phyloP scores from a whole-genome alignment of 1,140 invertebrate genomes.

The Pseudachorutes palmiensis region DNA sequence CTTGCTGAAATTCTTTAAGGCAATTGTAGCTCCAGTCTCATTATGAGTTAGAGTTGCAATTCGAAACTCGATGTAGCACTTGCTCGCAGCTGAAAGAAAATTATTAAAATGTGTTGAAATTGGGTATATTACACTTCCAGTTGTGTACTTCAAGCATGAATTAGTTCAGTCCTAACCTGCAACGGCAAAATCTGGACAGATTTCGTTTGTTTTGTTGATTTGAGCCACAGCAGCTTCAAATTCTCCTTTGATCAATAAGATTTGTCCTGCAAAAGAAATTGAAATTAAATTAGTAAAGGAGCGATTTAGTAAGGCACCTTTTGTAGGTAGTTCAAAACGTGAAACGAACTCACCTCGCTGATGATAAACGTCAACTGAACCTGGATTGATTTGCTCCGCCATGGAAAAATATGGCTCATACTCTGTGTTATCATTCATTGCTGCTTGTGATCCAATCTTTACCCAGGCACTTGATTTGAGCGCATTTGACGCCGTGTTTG shows the following conservation, averaged over 20 bases:
- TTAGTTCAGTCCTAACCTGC: neutral
- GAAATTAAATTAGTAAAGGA: too few relatives aligned
- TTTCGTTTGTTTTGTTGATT: slow-evolving; percentile 38
- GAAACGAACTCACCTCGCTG: slow-evolving; percentile 57
- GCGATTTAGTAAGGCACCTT: slow-evolving; percentile 10
- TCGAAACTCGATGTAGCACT: slow-evolving; percentile 74
- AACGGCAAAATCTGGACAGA: slow-evolving; percentile 18
- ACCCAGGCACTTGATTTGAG: slow-evolving; percentile 78
- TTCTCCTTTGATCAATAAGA: slow-evolving; percentile 30
- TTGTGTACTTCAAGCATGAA: neutral
- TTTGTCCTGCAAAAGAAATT: slow-evolving; percentile 6
- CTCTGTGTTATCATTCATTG: slow-evolving; percentile 65
- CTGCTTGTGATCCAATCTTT: slow-evolving; percentile 71
- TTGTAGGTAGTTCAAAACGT: neutral
- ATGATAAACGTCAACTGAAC: slow-evolving; percentile 77
- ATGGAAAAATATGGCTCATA: slow-evolving; percentile 66
- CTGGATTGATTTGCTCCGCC: slow-evolving; percentile 64
- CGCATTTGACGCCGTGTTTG: slow-evolving; percentile 50
- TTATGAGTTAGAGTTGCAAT: slow-evolving; percentile 51
- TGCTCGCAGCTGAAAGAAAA: slow-evolving; percentile 42
- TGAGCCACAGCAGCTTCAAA: slow-evolving; percentile 44
- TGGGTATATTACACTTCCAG: neutral
- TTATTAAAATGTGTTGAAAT: neutral
- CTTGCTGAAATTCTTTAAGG: slow-evolving; percentile 62
- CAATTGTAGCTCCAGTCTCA: slow-evolving; percentile 50